These are phyloP conservation scores for Nyctibius grandis DNA, from an alignment of 2,797 vertebrate species.

Conservation along the genomic window DNA sequence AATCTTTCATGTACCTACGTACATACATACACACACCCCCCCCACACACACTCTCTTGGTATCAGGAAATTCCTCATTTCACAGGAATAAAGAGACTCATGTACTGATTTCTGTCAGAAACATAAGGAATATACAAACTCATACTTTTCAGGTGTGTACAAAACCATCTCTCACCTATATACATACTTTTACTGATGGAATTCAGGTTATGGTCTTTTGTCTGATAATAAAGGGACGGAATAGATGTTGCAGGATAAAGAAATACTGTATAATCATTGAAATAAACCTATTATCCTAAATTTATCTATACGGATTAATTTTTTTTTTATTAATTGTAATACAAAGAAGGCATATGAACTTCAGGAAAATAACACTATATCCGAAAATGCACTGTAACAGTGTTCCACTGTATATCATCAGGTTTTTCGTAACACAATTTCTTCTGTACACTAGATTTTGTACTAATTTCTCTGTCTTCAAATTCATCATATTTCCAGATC, in stretches of 20 bases:
- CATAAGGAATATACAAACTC: slow-evolving; percentile 67
- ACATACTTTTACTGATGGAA: slow-evolving; percentile 66
- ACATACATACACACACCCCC: neutral
- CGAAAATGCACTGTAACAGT: slow-evolving; percentile 70
- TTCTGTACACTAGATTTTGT: slow-evolving; percentile 69
- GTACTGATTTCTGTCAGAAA: slow-evolving; percentile 68
- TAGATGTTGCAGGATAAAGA: slow-evolving; percentile 55
- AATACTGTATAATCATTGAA: slow-evolving; percentile 69
- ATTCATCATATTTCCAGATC: slow-evolving; percentile 65
- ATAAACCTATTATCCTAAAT: slow-evolving; percentile 64
- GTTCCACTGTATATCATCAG: slow-evolving; percentile 55
- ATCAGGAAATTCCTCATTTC: slow-evolving; percentile 62
- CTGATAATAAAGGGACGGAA: slow-evolving; percentile 63
- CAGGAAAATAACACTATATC: slow-evolving; percentile 74
- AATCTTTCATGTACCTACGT: neutral
- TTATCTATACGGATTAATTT: slow-evolving; percentile 40
- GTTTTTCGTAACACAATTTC: slow-evolving; percentile 64
- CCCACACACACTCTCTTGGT: no score
- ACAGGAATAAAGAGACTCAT: slow-evolving; percentile 59
- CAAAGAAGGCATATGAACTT: slow-evolving; percentile 68
- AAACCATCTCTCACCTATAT: slow-evolving; percentile 68
- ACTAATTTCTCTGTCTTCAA: slow-evolving; percentile 59
- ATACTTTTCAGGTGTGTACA: slow-evolving; percentile 66
- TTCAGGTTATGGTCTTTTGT: neutral
- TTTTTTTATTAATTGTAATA: slow-evolving; percentile 66